These are phyloP conservation scores for Drosophila mimica DNA, from an alignment of 2,888 invertebrate genomes.

Conservation along the genomic window DNA sequence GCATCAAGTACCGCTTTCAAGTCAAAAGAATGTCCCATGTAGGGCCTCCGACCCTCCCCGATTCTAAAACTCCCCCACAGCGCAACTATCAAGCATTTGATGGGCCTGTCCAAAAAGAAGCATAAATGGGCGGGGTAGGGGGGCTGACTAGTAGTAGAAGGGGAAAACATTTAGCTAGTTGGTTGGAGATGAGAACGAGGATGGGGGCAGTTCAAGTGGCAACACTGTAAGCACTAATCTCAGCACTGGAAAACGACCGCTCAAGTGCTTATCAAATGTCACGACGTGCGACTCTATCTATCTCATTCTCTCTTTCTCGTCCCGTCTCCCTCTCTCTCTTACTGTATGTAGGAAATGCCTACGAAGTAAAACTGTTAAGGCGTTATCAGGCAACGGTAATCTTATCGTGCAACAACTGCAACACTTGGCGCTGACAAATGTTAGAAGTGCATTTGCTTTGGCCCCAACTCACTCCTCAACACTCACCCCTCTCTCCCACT, in stretches of 20 bases:
- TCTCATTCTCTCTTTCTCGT: background rate
- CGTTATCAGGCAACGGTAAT: constrained; percentile 62
- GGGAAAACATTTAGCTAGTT: constrained; percentile 6
- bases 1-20: constrained; percentile 42
- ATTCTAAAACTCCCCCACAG: background rate
- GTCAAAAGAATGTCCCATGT: constrained; percentile 49
- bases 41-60: background rate
- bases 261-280: constrained; percentile 67
- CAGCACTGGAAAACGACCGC: constrained; percentile 52
- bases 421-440: constrained; percentile 72
- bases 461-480: background rate
- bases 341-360: constrained; percentile 46
- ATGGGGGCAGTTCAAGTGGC: constrained; percentile 36
- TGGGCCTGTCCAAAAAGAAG: constrained; percentile 1
- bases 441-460: constrained; percentile 60
- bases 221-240: constrained; percentile 42
- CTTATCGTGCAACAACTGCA: constrained; percentile 61
- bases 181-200: background rate
- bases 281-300: constrained; percentile 24
- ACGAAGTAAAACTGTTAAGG: constrained; percentile 2
- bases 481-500: too few species aligned
- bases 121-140: background rate
- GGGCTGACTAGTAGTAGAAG: background rate
- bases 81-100: constrained; percentile 15
- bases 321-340: background rate